These are phyloP conservation scores for Alcedo atthis DNA, from an alignment of 2,797 vertebrate genomes.

Conservation along the genomic window DNA sequence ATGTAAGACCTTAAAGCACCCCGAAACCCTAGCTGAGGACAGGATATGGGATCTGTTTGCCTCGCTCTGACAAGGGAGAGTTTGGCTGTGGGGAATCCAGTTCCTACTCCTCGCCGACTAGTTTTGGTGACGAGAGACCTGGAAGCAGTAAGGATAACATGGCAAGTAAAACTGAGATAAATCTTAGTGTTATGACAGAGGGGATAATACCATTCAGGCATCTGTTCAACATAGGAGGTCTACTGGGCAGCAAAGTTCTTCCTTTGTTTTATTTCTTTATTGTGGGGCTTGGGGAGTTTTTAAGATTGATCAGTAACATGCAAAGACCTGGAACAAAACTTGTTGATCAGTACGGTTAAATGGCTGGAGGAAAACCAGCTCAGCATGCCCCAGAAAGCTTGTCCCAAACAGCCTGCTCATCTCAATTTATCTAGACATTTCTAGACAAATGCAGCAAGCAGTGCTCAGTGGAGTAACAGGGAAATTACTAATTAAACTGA, in stretches of 20 bases:
- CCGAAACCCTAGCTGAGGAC: not conserved
- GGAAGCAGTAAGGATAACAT: not conserved
- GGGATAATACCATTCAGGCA: not conserved
- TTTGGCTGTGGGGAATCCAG: not conserved
- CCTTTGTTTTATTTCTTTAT: not conserved
- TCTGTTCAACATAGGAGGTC: not conserved
- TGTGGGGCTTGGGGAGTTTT: not conserved
- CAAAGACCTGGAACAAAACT: not conserved
- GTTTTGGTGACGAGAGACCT: not conserved
- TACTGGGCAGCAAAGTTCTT: not conserved
- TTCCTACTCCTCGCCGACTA: not conserved
- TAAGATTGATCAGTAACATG: not conserved
- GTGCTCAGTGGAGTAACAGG: slow-evolving; percentile 23
- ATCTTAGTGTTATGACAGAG: not conserved
- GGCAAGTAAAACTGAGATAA: not conserved
- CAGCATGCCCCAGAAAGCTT: not conserved
- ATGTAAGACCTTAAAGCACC: not conserved
- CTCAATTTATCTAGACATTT: slow-evolving; percentile 50
- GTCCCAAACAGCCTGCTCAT: not conserved
- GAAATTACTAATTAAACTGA: slow-evolving; percentile 56
- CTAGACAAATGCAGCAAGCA: slow-evolving; percentile 49
- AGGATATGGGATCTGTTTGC: not conserved
- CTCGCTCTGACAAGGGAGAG: not conserved
- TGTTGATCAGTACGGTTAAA: not conserved
- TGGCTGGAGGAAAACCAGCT: not conserved